These are phyloP conservation scores for Cactoblastis cactorum DNA, from an alignment of 2,888 invertebrate species.

Conservation along the genomic window DNA sequence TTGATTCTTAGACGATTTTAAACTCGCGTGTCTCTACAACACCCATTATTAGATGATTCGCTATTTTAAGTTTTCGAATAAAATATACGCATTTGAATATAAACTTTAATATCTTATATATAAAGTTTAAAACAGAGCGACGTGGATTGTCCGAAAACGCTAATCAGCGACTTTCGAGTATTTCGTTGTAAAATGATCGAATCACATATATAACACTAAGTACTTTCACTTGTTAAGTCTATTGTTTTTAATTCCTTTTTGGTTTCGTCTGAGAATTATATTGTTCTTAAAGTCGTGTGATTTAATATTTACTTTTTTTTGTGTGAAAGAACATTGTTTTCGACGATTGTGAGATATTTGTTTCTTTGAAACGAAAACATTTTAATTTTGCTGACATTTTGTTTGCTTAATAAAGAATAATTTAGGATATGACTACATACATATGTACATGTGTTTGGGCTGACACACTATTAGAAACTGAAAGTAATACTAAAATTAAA, in stretches of 20 bases:
- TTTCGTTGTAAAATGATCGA: slow-evolving; percentile 43
- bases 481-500: no score
- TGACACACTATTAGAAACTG: no score
- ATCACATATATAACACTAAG: slow-evolving; percentile 48
- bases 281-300: slow-evolving; percentile 3
- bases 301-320: background rate
- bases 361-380: background rate
- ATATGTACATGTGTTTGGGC: no score
- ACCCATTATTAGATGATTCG: slow-evolving; percentile 26
- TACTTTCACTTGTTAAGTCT: slow-evolving; percentile 50
- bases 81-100: background rate
- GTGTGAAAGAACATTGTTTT: background rate
- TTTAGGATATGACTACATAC: no score
- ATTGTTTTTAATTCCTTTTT: slow-evolving; percentile 30
- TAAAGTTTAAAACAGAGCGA: background rate
- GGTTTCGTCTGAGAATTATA: slow-evolving; percentile 18
- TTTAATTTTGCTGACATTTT: background rate
- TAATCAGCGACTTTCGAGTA: slow-evolving; percentile 40
- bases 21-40: slow-evolving; percentile 22
- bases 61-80: slow-evolving; percentile 15
- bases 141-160: slow-evolving; percentile 12
- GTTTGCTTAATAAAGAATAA: background rate
- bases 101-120: background rate
- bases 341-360: background rate
- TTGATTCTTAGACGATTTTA: slow-evolving; percentile 10